Evolutionary conservation across 1,140 invertebrate species (phyloP), one percentile per base, ranked within the genome.

Genomic region (Dreissena polymorpha): DNA sequence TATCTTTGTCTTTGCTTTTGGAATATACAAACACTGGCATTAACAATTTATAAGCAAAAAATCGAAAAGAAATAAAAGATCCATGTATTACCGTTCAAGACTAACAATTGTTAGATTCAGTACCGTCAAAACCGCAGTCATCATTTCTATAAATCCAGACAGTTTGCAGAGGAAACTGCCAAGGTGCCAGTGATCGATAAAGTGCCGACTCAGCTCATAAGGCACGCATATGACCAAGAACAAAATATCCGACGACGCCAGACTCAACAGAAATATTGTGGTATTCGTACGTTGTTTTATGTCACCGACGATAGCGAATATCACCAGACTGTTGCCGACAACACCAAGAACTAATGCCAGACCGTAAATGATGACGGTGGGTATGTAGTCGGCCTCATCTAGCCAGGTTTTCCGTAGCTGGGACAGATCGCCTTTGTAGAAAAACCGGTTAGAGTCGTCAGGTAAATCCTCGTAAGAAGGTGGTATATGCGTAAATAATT

Each of bases 191-290:
- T 95, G 93, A 3, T 96, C 96, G 75, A 98, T 94, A 88, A 97
- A 97, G 96, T 97, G 97, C 0, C 96, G 97, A 84, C 96, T 95
- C 0, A 97, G 96, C 7, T 98, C 95, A 92, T 98, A 95, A 0
- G 97, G 97, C 68, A 98, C 94, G 91, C 97, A 98, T 74, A 98
- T 95, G 13, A 98, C 88, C 71, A 98, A 95, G 77, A 99, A 97
- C 88, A 98, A 94, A 71, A 99, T 95, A 92, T 99, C 97, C 0
- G 97, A 97, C 0, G 97, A 93, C 0, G 98, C 97, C 85, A 98
- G 93, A 91, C 98, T 98, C 14, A 97, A 96, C 86, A 99, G 97
- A 92, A 98, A 97, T 89, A 97, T 97, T 92, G 98, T 98, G 0
- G 97, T 98, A 8, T 98, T 96, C 91, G 96, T 97, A 60, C 96